A percentile compares a stretch with the other conserved stretches of the same genome.
Conservation (phyloP, 2,113 vertebrate genomes). For the Oncorhynchus kisutch region DNA sequence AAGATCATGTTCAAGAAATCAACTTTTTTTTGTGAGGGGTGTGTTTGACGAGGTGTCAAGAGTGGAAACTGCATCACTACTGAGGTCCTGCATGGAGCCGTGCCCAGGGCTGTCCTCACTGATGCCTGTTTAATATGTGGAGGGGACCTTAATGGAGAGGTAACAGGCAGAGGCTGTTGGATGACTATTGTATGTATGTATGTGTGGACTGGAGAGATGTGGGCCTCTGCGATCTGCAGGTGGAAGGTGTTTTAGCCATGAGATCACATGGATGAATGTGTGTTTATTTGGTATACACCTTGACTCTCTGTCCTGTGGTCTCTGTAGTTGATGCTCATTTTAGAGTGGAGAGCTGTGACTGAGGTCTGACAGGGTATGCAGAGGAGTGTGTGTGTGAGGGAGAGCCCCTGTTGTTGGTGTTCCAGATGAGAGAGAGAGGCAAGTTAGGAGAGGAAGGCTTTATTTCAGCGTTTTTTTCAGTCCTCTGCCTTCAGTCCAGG, state of each 20-base stretch:
- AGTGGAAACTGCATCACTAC: background rate
- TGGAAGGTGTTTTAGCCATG: background rate
- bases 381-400: conserved; percentile 5
- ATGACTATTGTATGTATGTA: background rate
- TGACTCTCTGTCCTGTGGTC: background rate
- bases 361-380: background rate
- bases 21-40: conserved; percentile 16
- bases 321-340: background rate
- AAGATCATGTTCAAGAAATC: conserved; percentile 33
- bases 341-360: background rate
- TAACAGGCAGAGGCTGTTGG: background rate
- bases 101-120: background rate
- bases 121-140: background rate
- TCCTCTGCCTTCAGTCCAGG: conserved; percentile 48
- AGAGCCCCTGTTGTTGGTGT: too few species aligned
- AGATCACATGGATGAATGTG: background rate
- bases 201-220: background rate
- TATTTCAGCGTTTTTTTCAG: conserved; percentile 51
- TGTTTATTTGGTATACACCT: background rate
- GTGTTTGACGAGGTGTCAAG: conserved; percentile 21
- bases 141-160: background rate
- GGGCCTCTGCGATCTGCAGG: background rate
- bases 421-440: background rate
- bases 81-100: background rate
- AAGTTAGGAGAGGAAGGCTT: conserved; percentile 37